A percentile compares a stretch with the other conserved stretches of the same genome.
phyloP scores from a whole-genome alignment of 2,113 vertebrate genomes.

The Fulica atra region DNA sequence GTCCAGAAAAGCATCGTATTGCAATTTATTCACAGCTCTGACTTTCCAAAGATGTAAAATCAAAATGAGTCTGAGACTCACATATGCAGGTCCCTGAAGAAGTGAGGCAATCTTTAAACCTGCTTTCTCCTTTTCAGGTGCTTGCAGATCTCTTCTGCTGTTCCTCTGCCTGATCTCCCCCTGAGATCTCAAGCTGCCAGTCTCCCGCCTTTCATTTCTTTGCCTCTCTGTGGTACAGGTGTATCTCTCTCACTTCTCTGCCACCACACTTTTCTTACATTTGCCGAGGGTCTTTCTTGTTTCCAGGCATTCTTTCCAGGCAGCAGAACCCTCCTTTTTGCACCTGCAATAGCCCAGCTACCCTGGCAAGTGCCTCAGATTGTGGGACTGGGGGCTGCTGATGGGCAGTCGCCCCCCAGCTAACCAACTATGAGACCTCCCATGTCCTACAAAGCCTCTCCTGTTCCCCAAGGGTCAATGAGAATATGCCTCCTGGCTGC shows the following conservation, averaged over 20 bases:
- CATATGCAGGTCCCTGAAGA: background rate
- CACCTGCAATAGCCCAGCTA: background rate
- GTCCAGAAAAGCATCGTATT: background rate
- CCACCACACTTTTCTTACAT: background rate
- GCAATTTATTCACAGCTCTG: background rate
- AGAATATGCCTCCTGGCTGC: background rate
- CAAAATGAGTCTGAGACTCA: background rate
- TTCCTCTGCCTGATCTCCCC: background rate
- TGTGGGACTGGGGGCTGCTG: background rate
- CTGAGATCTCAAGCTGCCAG: background rate
- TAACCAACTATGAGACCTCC: background rate
- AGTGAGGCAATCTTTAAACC: background rate
- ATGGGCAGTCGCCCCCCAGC: background rate
- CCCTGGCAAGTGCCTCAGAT: rapidly evolving
- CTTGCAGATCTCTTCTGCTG: background rate
- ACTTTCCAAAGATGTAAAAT: background rate
- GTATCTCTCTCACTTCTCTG: background rate
- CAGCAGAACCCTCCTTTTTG: background rate
- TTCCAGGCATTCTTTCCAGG: background rate
- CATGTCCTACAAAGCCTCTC: background rate
- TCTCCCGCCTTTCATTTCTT: background rate
- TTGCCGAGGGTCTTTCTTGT: background rate
- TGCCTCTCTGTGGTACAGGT: background rate
- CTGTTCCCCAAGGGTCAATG: too few species aligned
- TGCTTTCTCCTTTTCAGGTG: background rate